Base-by-base conservation (phyloP, 2,797 vertebrate species). In the Phylloscopus collybita region DNA sequence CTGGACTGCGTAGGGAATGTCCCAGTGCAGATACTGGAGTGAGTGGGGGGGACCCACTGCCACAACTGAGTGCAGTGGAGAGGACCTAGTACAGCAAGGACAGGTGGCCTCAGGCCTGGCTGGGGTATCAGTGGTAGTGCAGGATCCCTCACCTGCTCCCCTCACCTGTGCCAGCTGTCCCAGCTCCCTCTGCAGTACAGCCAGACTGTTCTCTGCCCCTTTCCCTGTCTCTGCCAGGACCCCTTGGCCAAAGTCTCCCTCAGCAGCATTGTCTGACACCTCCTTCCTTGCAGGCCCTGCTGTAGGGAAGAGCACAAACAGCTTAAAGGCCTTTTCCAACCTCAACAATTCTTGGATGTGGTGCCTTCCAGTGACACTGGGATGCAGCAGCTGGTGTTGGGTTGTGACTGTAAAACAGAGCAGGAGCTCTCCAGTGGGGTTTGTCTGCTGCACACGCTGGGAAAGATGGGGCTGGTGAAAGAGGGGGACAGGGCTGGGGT, bases 311-410 rank as follows among this genome's bases (percentile, higher is more conserved):
- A 57, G n/a, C n/a, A 47, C n/a, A 57, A 47, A 30, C 9, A 10
- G 26, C 15, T 45, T 57, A 57, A 73, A 29, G 32, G 8, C 13
- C 11, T 57, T 47, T 17, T 30, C n/a, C 11, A 34, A 5, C 25
- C 32, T 57, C 25, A 23, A 3, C 19, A 4, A 4, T 36, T 47
- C 42, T 22, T 29, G 40, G 14, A 45, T 7, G 26, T 1, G 0
- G 11, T 29, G 42, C 42, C 54, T 57, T 45, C 42, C n/a, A 45
- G 53, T 29, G 54, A 29, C 53, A 22, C 10, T 0, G 3, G 30
- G 51, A n/a, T 20, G 30, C 51, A 27, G 51, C 13, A 44, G 51
- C 53, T 54, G 53, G 30, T 32, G 53, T 8, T n/a, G 53, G 30
- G 53, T 19, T 54, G 53, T n/a, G 32, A 54, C 30, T 53, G 51